phyloP scores from a whole-genome alignment of 2,113 vertebrate species.

The Gila orcuttii region DNA sequence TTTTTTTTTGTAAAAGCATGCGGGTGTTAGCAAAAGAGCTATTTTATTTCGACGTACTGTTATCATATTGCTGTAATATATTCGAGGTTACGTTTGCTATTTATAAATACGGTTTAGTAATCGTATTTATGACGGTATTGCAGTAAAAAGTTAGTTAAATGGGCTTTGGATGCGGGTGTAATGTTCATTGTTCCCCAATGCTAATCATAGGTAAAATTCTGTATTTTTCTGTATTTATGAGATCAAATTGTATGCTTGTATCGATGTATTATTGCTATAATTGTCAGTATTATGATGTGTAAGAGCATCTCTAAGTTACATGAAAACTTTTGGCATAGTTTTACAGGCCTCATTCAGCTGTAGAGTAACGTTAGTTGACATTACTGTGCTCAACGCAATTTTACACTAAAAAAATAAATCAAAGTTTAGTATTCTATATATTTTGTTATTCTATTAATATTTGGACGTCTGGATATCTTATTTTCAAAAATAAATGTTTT shows the following conservation, averaged over 20 bases:
- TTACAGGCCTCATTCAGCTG: constrained; percentile 70
- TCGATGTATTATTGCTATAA: background rate
- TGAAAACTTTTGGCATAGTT: constrained; percentile 12
- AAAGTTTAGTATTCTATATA: constrained; percentile 3
- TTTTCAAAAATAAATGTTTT: background rate
- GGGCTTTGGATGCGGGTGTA: background rate
- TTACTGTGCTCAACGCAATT: constrained; percentile 57
- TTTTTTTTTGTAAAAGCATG: background rate
- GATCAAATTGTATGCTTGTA: background rate
- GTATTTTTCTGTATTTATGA: background rate
- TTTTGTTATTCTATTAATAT: constrained; percentile 10
- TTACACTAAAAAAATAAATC: constrained; percentile 44
- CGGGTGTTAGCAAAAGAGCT: constrained; percentile 48
- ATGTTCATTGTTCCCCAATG: background rate
- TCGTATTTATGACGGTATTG: background rate
- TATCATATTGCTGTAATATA: background rate
- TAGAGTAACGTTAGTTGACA: constrained; percentile 63
- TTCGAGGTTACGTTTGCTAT: background rate
- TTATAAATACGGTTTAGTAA: background rate
- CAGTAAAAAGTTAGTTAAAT: background rate
- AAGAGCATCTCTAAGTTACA: background rate
- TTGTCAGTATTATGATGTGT: constrained; percentile 22
- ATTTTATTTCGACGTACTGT: constrained; percentile 57
- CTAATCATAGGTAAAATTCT: background rate
- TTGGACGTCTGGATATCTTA: background rate